Evolutionary conservation across 2,113 vertebrate species (phyloP), one percentile per base, ranked within the genome.

Genomic region (Tringa solitaria): DNA sequence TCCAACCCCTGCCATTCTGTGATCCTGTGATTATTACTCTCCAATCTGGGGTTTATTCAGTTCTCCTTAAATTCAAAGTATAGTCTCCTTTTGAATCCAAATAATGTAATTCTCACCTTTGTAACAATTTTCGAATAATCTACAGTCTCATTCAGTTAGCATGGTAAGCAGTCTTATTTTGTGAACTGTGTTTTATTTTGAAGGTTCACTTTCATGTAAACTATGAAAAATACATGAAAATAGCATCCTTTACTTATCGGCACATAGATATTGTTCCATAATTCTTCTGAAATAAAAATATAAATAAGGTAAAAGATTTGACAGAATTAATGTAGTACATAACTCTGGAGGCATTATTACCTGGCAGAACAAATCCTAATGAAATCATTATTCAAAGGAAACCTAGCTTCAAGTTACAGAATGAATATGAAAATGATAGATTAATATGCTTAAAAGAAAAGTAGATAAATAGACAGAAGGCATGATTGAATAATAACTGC

Each of bases 311-410:
- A 91, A 77, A 93, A 69, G 37, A 75, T 85, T 14, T 90, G 93
- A 69, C 70, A 96, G 93, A 70, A 95, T 93, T 94, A 97, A 95
- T 96, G 48, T 77, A 86, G 80, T 60, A 89, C 23, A 64, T 94
- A 93, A 81, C 53, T 95, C 83, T 85, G 74, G 75, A 77, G 86
- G 81, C 87, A 91, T 53, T 0, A 24, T 60, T 92, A 30, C 72
- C 79, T 87, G 73, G 89, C 80, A 93, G 54, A 96, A 89, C 67
- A 96, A 92, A 65, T 94, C 87, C 78, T 97, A 96, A 97, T 96
- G 95, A 96, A 96, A 72, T 95, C 93, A 96, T 96, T 85, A 79
- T 77, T 86, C 96, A 97, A 14, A 81, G 72, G 46, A 91, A 67
- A 87, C 70, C 84, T 91, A 45, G 81, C 65, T 95, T 93, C 78